Evolutionary conservation across 2,888 invertebrate species (phyloP), one percentile per base, ranked within the genome.

Genomic region (Apotomis capreana): DNA sequence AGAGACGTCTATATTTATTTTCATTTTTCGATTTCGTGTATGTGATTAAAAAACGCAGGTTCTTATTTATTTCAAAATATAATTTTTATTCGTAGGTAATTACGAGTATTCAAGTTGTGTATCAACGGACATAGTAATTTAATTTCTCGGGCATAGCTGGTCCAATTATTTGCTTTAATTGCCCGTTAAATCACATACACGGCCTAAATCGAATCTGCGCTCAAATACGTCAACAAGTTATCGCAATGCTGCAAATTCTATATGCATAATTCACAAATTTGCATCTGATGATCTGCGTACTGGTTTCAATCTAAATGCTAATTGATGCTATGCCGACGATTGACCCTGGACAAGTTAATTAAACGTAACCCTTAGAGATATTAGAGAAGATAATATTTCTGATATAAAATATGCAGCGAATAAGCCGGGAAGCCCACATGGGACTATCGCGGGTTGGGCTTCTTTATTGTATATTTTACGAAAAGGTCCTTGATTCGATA

Each of bases 291-390:
- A 80, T 80, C 79, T 76, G 75, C 74, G 76, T 69, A 74, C 76
- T 74, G 75, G 70, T 76, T 81, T 76, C 80, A 82, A 84, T 84
- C 81, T 83, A 84, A 81, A 85, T 84, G 84, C 80, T 85, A 84
- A 85, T 83, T 77, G 76, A 75, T 72, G 75, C 76, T 61, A 73
- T 58, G 67, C 70, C 73, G 70, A 71, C 77, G 76, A 78, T 79
- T 78, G 78, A 78, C 75, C 73, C 68, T 70, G 64, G 62, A 57
- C 46, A 52, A 52, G 58, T 63, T 68, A 72, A 72, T 72, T 72
- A 72, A 68, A 57, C 61, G 55, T 8, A 68, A 52, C 72, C 68
- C 68, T 68, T 63, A 10, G 63, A 72, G 58, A 68, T 63, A 58
- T 68, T 63, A 71, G 9, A 54, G 49, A 40, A 15, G 61, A 68